Evolutionary conservation across 2,113 vertebrate genomes (phyloP), one percentile per base, ranked within the genome.

Genomic region (Stigmatopora argus): DNA sequence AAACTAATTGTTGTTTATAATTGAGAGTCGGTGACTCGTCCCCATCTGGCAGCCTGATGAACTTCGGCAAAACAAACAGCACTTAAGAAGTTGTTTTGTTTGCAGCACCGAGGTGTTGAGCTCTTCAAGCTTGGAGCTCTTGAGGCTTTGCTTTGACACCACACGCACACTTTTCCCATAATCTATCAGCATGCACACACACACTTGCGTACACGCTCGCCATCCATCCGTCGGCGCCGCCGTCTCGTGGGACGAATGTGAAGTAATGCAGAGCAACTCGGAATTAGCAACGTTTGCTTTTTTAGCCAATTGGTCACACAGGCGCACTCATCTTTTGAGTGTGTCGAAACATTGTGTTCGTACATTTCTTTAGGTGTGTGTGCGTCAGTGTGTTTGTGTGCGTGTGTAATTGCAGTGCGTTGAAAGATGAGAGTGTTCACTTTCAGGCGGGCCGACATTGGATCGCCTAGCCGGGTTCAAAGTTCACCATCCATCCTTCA

Each of bases 221-320:
- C 53, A 49, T 91, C 90, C 85, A 82, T 92, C 92, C 86, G 85
- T 92, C 91, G 92, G 91, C 91, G 90, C 86, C 82, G 72, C 87
- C 87, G 88, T 93, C 93, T 90, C 92, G 59, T 74, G 91, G 89
- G 93, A 91, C 85, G 92, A 90, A 95, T 95, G 91, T 92, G 93
- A 93, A 91, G 93, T 92, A 91, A 84, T 89, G 84, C 89, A 89
- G 92, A 93, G 88, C 55, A 91, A 93, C 89, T 72, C 87, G 71
- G 82, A 92, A 92, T 93, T 90, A 90, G 92, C 86, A 85, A 86
- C 71, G 91, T 92, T 93, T 91, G 89, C 84, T 78, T 79, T 94
- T 83, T 75, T 77, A 77, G 73, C 65, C 73, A 70, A 77, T 75
- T 73, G 77, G 59, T 51, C 62, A 70, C 58, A 71, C 65, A 68